Evolutionary conservation across 2,888 invertebrate genomes (phyloP).

Genomic region (Micoletzkya japonica): DNA sequence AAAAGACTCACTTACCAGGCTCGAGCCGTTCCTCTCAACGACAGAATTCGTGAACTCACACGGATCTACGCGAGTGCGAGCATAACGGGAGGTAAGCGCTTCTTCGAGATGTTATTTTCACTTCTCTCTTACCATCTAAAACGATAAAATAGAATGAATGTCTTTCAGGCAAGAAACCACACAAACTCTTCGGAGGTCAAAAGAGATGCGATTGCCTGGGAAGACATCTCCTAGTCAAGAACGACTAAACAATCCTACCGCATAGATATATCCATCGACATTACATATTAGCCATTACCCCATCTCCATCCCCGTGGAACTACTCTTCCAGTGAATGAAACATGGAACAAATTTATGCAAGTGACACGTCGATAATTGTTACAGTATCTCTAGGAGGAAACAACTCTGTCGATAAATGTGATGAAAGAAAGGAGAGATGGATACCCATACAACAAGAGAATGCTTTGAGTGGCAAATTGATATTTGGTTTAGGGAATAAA

Average conservation of each 20-base stretch:
- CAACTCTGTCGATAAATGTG: no score
- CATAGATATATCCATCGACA: neutral
- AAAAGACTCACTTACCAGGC: neutral
- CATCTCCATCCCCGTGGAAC: neutral
- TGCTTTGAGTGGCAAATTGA: no score
- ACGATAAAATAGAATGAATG: no score
- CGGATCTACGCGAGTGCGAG: conserved; percentile 43
- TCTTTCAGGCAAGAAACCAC: conserved; percentile 15
- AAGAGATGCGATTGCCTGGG: conserved; percentile 53
- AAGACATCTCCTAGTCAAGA: conserved; percentile 42
- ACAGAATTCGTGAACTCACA: conserved; percentile 40
- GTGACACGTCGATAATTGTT: neutral
- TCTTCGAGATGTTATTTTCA: no score
- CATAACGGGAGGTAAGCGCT: conserved; percentile 32
- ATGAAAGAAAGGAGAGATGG: no score
- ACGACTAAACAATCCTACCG: neutral
- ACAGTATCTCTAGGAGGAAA: no score
- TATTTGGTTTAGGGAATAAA: no score
- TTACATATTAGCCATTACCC: neutral
- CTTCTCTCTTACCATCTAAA: no score
- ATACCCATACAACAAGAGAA: no score
- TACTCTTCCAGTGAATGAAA: neutral
- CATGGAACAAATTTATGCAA: neutral
- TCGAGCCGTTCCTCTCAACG: conserved; percentile 34
- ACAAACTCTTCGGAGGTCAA: conserved; percentile 30